A percentile compares a stretch with the other conserved stretches of the same genome.
phyloP scores from a whole-genome alignment of 2,888 invertebrate genomes.

The Pyralis farinalis region DNA sequence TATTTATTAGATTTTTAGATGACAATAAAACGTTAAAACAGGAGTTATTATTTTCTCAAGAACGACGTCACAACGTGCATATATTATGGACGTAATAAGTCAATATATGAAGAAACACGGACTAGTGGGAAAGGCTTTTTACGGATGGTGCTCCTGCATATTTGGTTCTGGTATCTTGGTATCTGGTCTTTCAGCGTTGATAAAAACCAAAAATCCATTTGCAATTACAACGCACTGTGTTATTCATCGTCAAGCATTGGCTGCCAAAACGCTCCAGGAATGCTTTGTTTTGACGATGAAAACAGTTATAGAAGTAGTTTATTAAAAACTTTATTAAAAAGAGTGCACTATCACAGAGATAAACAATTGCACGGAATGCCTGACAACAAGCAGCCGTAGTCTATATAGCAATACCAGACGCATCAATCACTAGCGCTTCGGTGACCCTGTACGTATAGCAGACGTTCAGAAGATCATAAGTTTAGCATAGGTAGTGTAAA shows the following conservation, averaged over 20 bases:
- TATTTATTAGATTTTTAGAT: constrained; percentile 24
- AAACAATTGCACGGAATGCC: too few species aligned
- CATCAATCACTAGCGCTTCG: too few species aligned
- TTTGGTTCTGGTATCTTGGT: constrained; percentile 14
- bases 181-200: constrained; percentile 15
- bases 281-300: constrained; percentile 6
- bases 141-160: constrained; percentile 21
- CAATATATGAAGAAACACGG: constrained; percentile 18
- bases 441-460: too few species aligned
- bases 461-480: too few species aligned
- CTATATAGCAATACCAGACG: too few species aligned
- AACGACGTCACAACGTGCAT: constrained; percentile 9
- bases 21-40: constrained; percentile 1
- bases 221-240: constrained; percentile 19
- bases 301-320: constrained; percentile 11
- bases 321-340: constrained; percentile 4
- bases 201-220: constrained; percentile 20
- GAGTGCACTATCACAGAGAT: too few species aligned
- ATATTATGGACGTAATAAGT: constrained; percentile 15
- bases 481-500: too few species aligned
- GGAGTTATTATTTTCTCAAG: background rate
- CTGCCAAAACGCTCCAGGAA: constrained; percentile 18
- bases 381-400: too few species aligned
- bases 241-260: constrained; percentile 16
- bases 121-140: constrained; percentile 25